Evolutionary conservation across 2,797 vertebrate species (phyloP), one percentile per base, ranked within the genome.

Genomic region (Gymnothorax reevesii): DNA sequence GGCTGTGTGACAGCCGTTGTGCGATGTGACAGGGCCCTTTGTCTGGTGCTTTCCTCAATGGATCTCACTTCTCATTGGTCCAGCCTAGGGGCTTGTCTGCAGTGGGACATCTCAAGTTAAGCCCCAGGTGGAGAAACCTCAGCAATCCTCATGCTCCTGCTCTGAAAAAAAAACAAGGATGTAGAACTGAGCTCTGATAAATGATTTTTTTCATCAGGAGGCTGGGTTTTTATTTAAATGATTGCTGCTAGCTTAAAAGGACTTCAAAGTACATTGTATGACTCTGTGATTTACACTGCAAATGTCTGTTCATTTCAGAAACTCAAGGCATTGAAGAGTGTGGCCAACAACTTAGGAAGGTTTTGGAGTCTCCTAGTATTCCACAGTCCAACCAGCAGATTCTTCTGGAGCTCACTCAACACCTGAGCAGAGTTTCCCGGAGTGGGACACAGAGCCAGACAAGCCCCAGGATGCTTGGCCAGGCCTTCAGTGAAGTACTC

Each of bases 341-440:
- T 0, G 96, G 96, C 10, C 94, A 96, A 84, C 93, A 91, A 89
- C 94, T 96, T 88, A 95, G 93, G 93, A 93, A 87, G 88, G 93
- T 97, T 89, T 91, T 97, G 91, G 94, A 95, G 66, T 96, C 95
- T 3, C 95, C 96, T 0, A 94, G 93, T 73, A 86, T 97, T 84
- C 95, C 95, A 0, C 95, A 94, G 90, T 88, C 93, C 75, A 96
- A 96, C 89, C 92, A 94, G 0, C 93, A 95, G 90, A 94, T 97
- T 52, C 92, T 97, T 90, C 90, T 90, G 88, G 93, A 95, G 89
- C 94, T 97, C 25, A 90, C 89, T 88, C 88, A 27, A 9, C 95
- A 97, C 91, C 94, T 97, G 90, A 92, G 91, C 90, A 93, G 54
- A 89, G 93, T 95, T 3, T 88, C 92, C 86, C 95, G 95, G 90